A percentile compares a stretch with the other conserved stretches of the same genome.
Conservation (phyloP, 1,140 invertebrate species). For the Heliothis subflexa region DNA sequence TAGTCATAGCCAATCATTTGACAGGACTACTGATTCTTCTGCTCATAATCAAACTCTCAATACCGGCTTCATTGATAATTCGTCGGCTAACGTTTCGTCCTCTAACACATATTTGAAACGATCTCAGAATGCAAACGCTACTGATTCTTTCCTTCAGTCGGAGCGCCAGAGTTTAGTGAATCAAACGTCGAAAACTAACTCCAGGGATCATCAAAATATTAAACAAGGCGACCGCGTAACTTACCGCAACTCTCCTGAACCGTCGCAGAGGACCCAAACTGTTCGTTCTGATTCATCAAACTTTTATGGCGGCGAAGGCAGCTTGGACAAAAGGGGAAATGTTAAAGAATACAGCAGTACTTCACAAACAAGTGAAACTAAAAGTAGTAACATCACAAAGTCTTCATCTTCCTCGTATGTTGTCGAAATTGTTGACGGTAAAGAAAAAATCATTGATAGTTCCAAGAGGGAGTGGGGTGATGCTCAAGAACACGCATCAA, state of each 20-base stretch:
- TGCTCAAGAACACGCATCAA: slow-evolving; percentile 79
- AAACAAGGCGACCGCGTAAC: slow-evolving; percentile 73
- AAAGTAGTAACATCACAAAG: slow-evolving; percentile 82
- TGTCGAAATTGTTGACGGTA: slow-evolving; percentile 88
- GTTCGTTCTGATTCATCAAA: slow-evolving; percentile 72
- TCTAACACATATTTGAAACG: slow-evolving; percentile 61
- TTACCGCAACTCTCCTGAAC: slow-evolving; percentile 63
- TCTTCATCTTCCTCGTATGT: slow-evolving; percentile 87
- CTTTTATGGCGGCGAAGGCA: slow-evolving; percentile 78
- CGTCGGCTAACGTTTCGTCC: slow-evolving; percentile 55
- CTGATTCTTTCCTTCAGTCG: slow-evolving; percentile 79
- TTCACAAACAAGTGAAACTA: slow-evolving; percentile 79
- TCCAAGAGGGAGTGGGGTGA: slow-evolving; percentile 86
- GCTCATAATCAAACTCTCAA: slow-evolving; percentile 76
- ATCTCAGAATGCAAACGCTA: slow-evolving; percentile 76
- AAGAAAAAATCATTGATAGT: slow-evolving; percentile 87
- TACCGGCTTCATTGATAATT: slow-evolving; percentile 82
- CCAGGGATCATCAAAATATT: slow-evolving; percentile 58
- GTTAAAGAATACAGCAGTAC: slow-evolving; percentile 74
- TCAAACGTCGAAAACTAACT: slow-evolving; percentile 57
- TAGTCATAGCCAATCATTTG: slow-evolving; percentile 63
- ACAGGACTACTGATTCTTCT: slow-evolving; percentile 54
- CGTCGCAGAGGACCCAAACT: slow-evolving; percentile 65
- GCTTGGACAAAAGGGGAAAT: slow-evolving; percentile 72
- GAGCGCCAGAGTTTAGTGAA: slow-evolving; percentile 76